Conservation (phyloP, 2,797 vertebrate genomes). For the Gastrophryne carolinensis region DNA sequence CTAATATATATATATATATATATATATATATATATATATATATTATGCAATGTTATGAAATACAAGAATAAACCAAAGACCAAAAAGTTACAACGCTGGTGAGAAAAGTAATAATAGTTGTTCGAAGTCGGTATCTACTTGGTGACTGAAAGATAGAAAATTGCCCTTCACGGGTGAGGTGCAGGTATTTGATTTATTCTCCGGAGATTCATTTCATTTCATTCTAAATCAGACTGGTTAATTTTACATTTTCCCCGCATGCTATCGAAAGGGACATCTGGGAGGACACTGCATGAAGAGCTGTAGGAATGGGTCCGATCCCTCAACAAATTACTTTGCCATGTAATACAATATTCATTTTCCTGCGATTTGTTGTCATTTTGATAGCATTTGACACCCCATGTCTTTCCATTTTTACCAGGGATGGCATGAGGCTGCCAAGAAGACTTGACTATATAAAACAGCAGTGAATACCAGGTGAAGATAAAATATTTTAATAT, state of each 20-base stretch:
- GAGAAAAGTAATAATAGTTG: slow-evolving; percentile 56
- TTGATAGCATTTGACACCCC: slow-evolving; percentile 53
- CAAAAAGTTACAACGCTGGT: slow-evolving; percentile 37
- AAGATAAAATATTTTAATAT: slow-evolving; percentile 41
- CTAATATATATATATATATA: too few species aligned
- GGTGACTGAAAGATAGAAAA: slow-evolving; percentile 61
- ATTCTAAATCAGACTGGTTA: slow-evolving; percentile 64
- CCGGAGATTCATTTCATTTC: slow-evolving; percentile 62
- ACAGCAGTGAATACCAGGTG: slow-evolving; percentile 16
- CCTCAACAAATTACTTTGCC: slow-evolving; percentile 49
- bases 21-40: too few species aligned
- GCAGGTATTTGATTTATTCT: slow-evolving; percentile 67
- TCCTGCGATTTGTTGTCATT: slow-evolving; percentile 48
- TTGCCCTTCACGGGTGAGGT: slow-evolving; percentile 64
- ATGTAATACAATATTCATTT: slow-evolving; percentile 59
- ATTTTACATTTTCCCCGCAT: slow-evolving; percentile 63
- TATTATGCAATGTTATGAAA: neutral
- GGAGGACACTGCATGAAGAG: slow-evolving; percentile 52
- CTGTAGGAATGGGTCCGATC: slow-evolving; percentile 48
- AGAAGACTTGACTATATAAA: slow-evolving; percentile 39
- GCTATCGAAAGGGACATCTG: slow-evolving; percentile 49
- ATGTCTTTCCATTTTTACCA: slow-evolving; percentile 54
- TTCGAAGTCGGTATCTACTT: slow-evolving; percentile 56
- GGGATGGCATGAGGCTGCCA: slow-evolving; percentile 40
- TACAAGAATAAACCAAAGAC: neutral